Evolutionary conservation across 2,797 vertebrate species (phyloP), one percentile per base, ranked within the genome.

Genomic region (Xiphorhynchus erythropygius): DNA sequence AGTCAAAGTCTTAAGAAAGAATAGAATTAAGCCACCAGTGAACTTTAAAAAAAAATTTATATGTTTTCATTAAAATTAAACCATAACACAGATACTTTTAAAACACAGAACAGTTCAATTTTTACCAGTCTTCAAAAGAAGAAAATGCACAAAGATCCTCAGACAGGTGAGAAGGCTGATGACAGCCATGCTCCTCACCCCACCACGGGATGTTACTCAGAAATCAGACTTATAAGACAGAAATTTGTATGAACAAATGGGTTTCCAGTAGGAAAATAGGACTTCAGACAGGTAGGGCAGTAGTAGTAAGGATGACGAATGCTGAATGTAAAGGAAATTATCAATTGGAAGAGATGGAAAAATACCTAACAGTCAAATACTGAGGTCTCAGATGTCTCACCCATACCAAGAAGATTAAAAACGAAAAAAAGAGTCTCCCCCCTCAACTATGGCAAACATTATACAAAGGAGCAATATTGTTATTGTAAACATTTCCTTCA

Each of bases 131-230:
- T 75, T 52, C 37, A 64, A 30, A 56, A 62, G 24, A 53, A 55
- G 19, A 63, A 77, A 63, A 9, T 19, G 2, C 13, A 9, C 15
- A 4, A 35, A 28, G 11, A n/a, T 24, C 13, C 27, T 55, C 32
- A 74, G 59, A 25, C 6, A 46, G 22, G 9, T 4, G 5, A 79
- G n/a, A 83, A 76, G 11, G 16, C 32, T 37, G 62, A 67, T 44
- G 28, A 42, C 15, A 62, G 11, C 50, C 4, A 2, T 7, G 18
- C 4, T 47, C 2, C 28, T 46, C 10, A 0, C 14, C 5, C 5
- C 3, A 4, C 24, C 4, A 0, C 18, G 44, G 44, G 8, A 19
- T 60, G 25, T 50, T 32, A 3, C 9, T 39, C 8, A 76, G 35
- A 86, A 85, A 41, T 37, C 28, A 37, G 55, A 62, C 2, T 64